phyloP scores from a whole-genome alignment of 2,888 invertebrate genomes.

The Pachliopta kotzebuea region DNA sequence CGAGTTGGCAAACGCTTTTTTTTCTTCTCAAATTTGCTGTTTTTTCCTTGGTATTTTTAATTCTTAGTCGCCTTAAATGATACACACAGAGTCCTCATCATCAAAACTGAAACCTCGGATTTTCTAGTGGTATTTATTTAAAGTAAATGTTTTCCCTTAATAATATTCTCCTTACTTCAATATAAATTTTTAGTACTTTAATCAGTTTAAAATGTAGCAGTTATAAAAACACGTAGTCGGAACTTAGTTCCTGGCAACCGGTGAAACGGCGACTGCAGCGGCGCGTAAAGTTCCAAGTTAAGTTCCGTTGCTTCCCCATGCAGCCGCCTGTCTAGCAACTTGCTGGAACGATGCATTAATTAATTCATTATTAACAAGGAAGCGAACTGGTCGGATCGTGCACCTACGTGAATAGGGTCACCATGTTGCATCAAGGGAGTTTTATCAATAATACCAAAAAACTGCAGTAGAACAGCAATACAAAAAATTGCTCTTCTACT shows the following conservation, averaged over 20 bases:
- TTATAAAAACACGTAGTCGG: slow-evolving; percentile 7
- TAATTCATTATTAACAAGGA: slow-evolving; percentile 63
- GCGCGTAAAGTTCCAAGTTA: slow-evolving; percentile 25
- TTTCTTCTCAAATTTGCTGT: too few species aligned
- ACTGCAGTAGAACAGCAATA: too few species aligned
- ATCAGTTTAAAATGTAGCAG: slow-evolving; percentile 4
- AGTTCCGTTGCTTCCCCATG: slow-evolving; percentile 13
- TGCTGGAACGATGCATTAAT: slow-evolving; percentile 60
- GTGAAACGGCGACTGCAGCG: slow-evolving; percentile 7
- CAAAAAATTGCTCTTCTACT: too few species aligned
- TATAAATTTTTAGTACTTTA: neutral
- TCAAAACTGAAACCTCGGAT: too few species aligned
- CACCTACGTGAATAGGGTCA: slow-evolving; percentile 14
- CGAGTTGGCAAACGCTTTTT: too few species aligned
- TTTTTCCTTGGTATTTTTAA: too few species aligned
- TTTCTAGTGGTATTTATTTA: too few species aligned
- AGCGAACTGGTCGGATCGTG: slow-evolving; percentile 26
- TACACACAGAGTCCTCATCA: too few species aligned
- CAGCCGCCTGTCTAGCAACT: slow-evolving; percentile 41
- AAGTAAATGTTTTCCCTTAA: too few species aligned
- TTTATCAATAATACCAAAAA: too few species aligned
- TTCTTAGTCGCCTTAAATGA: too few species aligned
- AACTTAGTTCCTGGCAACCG: slow-evolving; percentile 15
- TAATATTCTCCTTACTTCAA: neutral
- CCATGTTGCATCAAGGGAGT: slow-evolving; percentile 4